phyloP scores from a whole-genome alignment of 2,797 vertebrate species.

The Enteromius argenteus region DNA sequence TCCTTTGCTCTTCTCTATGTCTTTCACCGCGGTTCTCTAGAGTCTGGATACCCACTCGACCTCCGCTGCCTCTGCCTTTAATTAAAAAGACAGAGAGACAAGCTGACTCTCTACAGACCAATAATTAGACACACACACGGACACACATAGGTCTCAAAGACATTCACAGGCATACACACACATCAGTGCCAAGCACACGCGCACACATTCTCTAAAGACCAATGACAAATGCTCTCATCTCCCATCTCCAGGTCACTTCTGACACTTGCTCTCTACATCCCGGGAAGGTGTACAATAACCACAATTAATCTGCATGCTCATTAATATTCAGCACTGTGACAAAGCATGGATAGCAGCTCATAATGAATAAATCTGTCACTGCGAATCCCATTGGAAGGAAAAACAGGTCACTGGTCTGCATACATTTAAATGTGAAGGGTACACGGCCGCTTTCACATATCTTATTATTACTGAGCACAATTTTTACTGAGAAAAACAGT shows the following conservation, averaged over 20 bases:
- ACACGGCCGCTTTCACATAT: slow-evolving; percentile 27
- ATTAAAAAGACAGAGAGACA: slow-evolving; percentile 59
- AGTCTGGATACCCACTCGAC: slow-evolving; percentile 54
- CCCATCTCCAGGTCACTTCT: slow-evolving; percentile 51
- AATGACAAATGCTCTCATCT: slow-evolving; percentile 57
- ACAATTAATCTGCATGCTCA: slow-evolving; percentile 53
- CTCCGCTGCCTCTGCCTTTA: slow-evolving; percentile 51
- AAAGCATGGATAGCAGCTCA: slow-evolving; percentile 41
- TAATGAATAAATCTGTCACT: slow-evolving; percentile 42
- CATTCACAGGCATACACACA: slow-evolving; percentile 42
- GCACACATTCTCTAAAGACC: slow-evolving; percentile 45
- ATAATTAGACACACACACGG: slow-evolving; percentile 50
- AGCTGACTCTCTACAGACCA: slow-evolving; percentile 51
- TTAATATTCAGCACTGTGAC: slow-evolving; percentile 51
- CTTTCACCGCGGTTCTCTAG: slow-evolving; percentile 36
- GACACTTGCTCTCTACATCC: slow-evolving; percentile 48
- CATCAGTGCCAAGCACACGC: slow-evolving; percentile 11
- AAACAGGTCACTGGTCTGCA: slow-evolving; percentile 49
- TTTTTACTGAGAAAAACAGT: slow-evolving; percentile 4
- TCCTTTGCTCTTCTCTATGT: slow-evolving; percentile 15
- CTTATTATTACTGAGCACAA: not conserved
- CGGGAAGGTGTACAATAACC: slow-evolving; percentile 43
- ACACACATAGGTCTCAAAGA: slow-evolving; percentile 42
- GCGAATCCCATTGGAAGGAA: slow-evolving; percentile 46
- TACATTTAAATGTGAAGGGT: slow-evolving; percentile 45